Evolutionary conservation across 2,888 invertebrate genomes (phyloP).

Genomic region (Lepetodrilus schrolli): DNA sequence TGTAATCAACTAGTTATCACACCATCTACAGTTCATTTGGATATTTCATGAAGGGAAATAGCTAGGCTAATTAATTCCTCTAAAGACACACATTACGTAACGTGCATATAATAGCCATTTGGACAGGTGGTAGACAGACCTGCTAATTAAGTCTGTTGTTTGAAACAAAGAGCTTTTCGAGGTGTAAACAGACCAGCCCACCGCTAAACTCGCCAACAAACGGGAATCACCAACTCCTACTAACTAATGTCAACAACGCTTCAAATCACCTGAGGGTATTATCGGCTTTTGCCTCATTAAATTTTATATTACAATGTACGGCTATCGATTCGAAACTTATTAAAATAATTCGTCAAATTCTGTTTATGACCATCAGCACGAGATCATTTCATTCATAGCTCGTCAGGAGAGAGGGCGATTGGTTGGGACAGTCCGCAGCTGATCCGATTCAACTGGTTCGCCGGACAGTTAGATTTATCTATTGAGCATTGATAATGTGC

Average conservation of each 20-base stretch:
- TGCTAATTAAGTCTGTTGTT: slow-evolving; percentile 15
- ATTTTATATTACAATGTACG: slow-evolving; percentile 23
- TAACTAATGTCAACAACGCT: slow-evolving; percentile 27
- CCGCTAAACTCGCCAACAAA: background rate
- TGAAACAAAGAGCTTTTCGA: slow-evolving; percentile 1
- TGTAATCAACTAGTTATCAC: slow-evolving; percentile 15
- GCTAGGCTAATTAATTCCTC: slow-evolving; percentile 25
- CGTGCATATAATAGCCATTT: background rate
- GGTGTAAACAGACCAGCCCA: slow-evolving; percentile 22
- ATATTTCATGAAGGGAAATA: slow-evolving; percentile 1
- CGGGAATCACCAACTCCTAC: slow-evolving; percentile 1
- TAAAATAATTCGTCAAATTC: slow-evolving; percentile 26
- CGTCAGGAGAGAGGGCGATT: slow-evolving; percentile 9
- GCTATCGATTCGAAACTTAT: slow-evolving; percentile 23
- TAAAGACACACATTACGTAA: slow-evolving; percentile 24
- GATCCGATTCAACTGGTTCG: slow-evolving; percentile 19
- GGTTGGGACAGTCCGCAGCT: slow-evolving; percentile 6
- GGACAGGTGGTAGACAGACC: slow-evolving; percentile 24
- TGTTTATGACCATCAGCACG: slow-evolving; percentile 17
- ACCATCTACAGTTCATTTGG: background rate
- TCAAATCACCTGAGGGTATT: slow-evolving; percentile 25
- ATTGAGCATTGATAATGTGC: slow-evolving; percentile 16
- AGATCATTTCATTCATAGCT: slow-evolving; percentile 26
- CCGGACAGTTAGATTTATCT: slow-evolving; percentile 26
- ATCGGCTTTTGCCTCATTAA: slow-evolving; percentile 27